These are phyloP conservation scores for Uria lomvia DNA, from an alignment of 2,113 vertebrate species.

Conservation along the genomic window DNA sequence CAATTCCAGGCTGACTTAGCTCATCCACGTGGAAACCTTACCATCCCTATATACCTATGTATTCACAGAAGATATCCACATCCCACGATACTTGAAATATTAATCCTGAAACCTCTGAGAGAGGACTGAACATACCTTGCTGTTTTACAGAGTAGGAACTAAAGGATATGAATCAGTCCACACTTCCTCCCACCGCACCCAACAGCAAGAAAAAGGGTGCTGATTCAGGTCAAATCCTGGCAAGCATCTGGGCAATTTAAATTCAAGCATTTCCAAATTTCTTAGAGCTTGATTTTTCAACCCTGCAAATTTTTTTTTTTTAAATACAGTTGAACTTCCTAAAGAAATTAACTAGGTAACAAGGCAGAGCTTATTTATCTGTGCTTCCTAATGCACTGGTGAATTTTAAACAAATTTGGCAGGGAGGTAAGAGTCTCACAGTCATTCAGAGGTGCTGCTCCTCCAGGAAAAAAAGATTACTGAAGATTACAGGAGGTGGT, in stretches of 20 bases:
- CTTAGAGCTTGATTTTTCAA: neutral
- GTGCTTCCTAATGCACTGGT: neutral
- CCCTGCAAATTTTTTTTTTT: neutral
- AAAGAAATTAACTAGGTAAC: neutral
- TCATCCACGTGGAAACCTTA: neutral
- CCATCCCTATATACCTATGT: rapidly evolving
- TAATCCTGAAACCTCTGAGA: neutral
- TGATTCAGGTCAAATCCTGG: neutral
- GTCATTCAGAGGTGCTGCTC: neutral
- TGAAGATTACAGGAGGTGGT: neutral
- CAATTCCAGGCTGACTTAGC: neutral
- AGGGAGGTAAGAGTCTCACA: neutral
- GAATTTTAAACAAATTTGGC: neutral
- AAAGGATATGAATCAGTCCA: neutral
- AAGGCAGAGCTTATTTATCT: neutral
- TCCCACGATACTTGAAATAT: neutral
- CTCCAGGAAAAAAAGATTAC: neutral
- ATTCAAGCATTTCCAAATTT: neutral
- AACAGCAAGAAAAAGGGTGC: neutral
- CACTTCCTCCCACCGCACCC: neutral
- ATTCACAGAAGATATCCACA: neutral
- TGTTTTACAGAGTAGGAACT: neutral
- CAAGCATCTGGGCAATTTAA: neutral
- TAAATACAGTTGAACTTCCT: neutral
- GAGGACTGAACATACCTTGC: neutral